Evolutionary conservation across 2,888 invertebrate genomes (phyloP), one percentile per base, ranked within the genome.

Genomic region (Chrysolina americana): DNA sequence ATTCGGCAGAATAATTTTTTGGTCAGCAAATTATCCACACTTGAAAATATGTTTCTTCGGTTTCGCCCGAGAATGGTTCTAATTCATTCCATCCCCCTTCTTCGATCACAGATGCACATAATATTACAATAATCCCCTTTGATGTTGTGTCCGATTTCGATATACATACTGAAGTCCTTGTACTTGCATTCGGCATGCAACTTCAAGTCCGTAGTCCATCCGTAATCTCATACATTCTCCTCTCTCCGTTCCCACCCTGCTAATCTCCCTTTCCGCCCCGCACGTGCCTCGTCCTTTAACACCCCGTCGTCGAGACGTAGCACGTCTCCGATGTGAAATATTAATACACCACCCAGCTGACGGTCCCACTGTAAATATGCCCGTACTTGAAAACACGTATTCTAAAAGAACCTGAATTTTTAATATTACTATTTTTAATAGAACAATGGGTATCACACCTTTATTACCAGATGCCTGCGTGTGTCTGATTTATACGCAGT

Each of bases 321-420:
- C 76, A 78, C 77, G 80, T 76, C 74, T 28, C 68, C 75, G 74
- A 74, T 76, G 71, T 78, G 76, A 79, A 79, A 79, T 79, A 80
- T 79, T 80, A 78, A 79, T 78, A 74, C 68, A 71, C 75, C 77
- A 77, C 79, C 78, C 77, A 73, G 71, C 75, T 70, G 78, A 75
- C 74, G 62, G 63, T 64, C 63, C 21, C 63, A 23, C 36, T n/a
- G 62, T 44, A 50, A 66, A 66, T 66, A 66, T 66, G 66, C 50
- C 36, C 50, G 17, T 17, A 15, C 41, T 70, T 76, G 77, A 64
- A 74, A 76, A 78, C 78, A 77, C 78, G 79, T 78, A 80, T 78
- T 78, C 78, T 75, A 77, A 75, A 80, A 80, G 77, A 80, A 80
- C 75, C 72, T 78, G 79, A 78, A 80, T 80, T 23, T 77, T 78